Conservation (phyloP, 2,113 vertebrate genomes). For the Otolemur garnettii region DNA sequence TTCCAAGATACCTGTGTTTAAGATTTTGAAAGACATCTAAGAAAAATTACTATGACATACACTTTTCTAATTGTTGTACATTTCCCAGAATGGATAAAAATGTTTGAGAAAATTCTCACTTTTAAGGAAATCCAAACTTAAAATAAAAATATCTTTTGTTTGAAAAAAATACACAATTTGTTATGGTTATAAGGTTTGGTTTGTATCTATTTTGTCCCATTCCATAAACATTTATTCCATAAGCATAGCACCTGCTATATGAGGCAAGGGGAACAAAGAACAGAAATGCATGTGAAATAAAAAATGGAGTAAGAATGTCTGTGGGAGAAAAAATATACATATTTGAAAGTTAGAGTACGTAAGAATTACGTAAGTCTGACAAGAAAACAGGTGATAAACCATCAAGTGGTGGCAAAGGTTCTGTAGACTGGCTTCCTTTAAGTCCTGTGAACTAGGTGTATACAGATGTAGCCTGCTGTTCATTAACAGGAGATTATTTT, state of each 20-base stretch:
- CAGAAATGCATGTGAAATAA: neutral
- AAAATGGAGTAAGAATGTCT: neutral
- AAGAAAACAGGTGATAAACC: neutral
- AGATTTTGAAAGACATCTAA: neutral
- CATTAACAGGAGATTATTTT: conserved; percentile 2
- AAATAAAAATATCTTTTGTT: conserved; percentile 65
- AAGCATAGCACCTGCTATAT: neutral
- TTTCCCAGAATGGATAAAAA: neutral
- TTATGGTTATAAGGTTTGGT: neutral
- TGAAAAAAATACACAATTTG: neutral
- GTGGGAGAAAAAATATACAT: neutral
- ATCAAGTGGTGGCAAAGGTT: neutral
- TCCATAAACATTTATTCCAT: neutral
- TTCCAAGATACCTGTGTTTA: neutral
- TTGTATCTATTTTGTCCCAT: neutral
- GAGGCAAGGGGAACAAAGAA: neutral
- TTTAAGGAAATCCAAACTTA: conserved; percentile 9
- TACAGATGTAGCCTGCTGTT: neutral
- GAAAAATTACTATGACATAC: neutral
- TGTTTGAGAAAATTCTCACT: neutral
- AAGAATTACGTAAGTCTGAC: neutral
- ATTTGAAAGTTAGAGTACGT: neutral
- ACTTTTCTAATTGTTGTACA: neutral
- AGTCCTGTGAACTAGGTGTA: neutral
- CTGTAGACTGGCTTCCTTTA: neutral